A percentile compares a stretch with the other conserved stretches of the same genome.
phyloP scores from a whole-genome alignment of 53 echinoderm and acorn worm genomes.

The Crossaster papposus region DNA sequence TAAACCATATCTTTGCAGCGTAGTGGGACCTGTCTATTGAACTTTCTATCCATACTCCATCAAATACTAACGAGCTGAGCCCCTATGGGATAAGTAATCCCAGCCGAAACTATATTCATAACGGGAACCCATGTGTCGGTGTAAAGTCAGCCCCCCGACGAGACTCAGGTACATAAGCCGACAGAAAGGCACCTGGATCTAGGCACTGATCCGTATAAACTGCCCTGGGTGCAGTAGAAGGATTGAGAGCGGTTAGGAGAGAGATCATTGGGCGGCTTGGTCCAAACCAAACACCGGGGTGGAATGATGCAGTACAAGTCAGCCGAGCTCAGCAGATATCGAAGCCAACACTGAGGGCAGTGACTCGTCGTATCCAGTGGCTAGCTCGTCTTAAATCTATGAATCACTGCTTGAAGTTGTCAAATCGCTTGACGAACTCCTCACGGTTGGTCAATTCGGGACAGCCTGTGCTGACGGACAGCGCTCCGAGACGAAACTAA shows the following conservation, averaged over 20 bases:
- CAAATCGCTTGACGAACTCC: slow-evolving; percentile 1
- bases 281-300: slow-evolving; percentile 16
- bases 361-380: slow-evolving; percentile 9
- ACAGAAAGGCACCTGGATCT: slow-evolving; percentile 32
- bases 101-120: background rate
- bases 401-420: slow-evolving; percentile 45
- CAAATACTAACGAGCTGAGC: background rate
- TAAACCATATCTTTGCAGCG: slow-evolving; percentile 16
- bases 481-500: background rate
- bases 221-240: slow-evolving; percentile 20
- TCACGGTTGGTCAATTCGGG: slow-evolving; percentile 18
- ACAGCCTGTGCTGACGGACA: background rate
- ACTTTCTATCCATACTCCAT: background rate
- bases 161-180: slow-evolving; percentile 36
- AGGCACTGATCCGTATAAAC: slow-evolving; percentile 27
- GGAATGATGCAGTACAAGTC: background rate
- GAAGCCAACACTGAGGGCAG: background rate
- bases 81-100: background rate
- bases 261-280: background rate
- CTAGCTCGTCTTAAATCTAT: slow-evolving; percentile 2
- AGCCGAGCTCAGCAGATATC: background rate
- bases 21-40: slow-evolving; percentile 7
- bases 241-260: background rate
- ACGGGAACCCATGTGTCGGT: slow-evolving; percentile 4
- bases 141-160: background rate